phyloP scores from a whole-genome alignment of 1,140 invertebrate genomes.

The Hycleus cichorii region DNA sequence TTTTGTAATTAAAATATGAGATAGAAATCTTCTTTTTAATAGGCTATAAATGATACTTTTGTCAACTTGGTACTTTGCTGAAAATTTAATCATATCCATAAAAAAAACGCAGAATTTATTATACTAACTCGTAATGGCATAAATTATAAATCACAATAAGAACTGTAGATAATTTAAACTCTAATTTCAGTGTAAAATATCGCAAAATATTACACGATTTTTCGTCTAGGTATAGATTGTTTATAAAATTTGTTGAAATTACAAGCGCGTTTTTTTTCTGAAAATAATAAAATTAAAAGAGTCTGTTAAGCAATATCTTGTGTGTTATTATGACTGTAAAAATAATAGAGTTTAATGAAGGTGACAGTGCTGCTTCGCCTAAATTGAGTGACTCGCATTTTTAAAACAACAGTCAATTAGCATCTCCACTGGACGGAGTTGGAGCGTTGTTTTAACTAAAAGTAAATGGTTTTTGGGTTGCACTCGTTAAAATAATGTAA shows the following conservation, averaged over 20 bases:
- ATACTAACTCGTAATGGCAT: conserved; percentile 5
- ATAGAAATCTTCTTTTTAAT: conserved; percentile 20
- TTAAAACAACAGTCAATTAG: conserved; percentile 35
- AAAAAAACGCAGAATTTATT: conserved; percentile 18
- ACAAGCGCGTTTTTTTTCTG: too few relatives aligned
- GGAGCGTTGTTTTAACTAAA: conserved; percentile 28
- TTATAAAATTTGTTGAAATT: too few relatives aligned
- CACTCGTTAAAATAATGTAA: conserved; percentile 25
- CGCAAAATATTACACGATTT: too few relatives aligned
- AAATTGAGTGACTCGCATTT: conserved; percentile 28
- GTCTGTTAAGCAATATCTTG: conserved; percentile 1
- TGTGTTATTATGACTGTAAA: conserved; percentile 27
- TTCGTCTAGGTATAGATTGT: too few relatives aligned
- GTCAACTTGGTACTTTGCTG: conserved; percentile 17
- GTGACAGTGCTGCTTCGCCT: conserved; percentile 25
- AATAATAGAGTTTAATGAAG: conserved; percentile 33
- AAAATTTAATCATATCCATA: conserved; percentile 19
- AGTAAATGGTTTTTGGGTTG: conserved; percentile 25
- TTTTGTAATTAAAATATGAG: conserved; percentile 23
- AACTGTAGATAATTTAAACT: too few relatives aligned
- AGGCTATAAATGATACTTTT: conserved; percentile 24
- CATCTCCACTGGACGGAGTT: conserved; percentile 21
- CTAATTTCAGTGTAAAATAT: too few relatives aligned
- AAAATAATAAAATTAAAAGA: too few relatives aligned
- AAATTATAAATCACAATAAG: conserved; percentile 11